These are phyloP conservation scores for Mythimna vitellina DNA, from an alignment of 2,888 invertebrate species.

Conservation along the genomic window DNA sequence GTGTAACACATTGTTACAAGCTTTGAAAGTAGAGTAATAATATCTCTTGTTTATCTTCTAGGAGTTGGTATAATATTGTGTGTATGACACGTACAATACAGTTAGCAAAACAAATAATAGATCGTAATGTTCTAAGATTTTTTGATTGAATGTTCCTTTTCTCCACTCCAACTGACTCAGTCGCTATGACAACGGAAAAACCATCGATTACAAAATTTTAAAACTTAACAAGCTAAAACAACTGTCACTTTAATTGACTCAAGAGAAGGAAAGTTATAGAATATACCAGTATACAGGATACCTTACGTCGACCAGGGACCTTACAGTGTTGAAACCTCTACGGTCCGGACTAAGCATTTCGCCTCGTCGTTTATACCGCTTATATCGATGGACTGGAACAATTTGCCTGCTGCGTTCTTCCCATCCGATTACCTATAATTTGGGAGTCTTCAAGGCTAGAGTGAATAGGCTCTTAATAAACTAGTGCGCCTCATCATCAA, in stretches of 20 bases:
- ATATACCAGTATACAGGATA: too few relatives aligned
- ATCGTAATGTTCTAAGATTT: neutral
- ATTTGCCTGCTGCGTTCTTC: too few relatives aligned
- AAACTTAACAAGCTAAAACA: neutral
- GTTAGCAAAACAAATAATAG: neutral
- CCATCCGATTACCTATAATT: too few relatives aligned
- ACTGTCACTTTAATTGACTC: neutral
- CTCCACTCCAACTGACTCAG: neutral
- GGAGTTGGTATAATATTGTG: neutral
- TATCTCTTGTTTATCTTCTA: neutral
- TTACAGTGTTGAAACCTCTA: too few relatives aligned
- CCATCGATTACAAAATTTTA: neutral
- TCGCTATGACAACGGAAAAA: neutral
- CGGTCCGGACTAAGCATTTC: too few relatives aligned
- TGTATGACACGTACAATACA: neutral
- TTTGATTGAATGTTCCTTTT: neutral
- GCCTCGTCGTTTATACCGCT: too few relatives aligned
- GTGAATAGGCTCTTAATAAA: too few relatives aligned
- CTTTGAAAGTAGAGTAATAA: slow-evolving; percentile 10
- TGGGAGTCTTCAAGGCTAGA: too few relatives aligned
- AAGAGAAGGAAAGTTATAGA: neutral
- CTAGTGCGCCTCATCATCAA: too few relatives aligned
- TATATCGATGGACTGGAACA: too few relatives aligned
- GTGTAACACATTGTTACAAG: neutral
- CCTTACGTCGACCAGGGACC: too few relatives aligned